phyloP scores from a whole-genome alignment of 2,113 vertebrate genomes.

The Microtus richardsoni region DNA sequence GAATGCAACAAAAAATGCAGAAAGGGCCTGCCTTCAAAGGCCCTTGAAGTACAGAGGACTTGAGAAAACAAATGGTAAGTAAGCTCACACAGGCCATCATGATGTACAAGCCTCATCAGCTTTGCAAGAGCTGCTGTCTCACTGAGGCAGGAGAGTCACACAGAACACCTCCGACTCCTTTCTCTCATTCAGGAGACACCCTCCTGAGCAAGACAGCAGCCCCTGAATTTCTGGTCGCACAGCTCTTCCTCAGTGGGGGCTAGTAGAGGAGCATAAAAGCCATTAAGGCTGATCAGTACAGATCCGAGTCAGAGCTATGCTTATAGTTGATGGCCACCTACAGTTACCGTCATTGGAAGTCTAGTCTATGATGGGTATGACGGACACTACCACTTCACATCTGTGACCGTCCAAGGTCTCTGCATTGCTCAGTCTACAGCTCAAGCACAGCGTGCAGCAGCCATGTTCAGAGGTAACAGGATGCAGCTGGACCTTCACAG shows the following conservation, averaged over 20 bases:
- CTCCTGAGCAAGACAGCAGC: not conserved
- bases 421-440: not conserved
- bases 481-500: accelerated
- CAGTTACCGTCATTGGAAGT: not conserved
- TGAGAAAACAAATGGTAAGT: not conserved
- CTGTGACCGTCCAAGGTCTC: not conserved
- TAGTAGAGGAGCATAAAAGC: not conserved
- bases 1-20: not conserved
- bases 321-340: accelerated
- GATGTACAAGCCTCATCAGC: not conserved
- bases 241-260: not conserved
- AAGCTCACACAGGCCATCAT: accelerated
- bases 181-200: too few relatives aligned
- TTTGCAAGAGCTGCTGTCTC: not conserved
- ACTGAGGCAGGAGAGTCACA: not conserved
- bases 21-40: accelerated
- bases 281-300: not conserved
- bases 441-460: accelerated
- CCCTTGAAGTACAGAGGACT: accelerated
- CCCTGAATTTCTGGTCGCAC: not conserved
- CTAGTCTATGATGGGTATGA: accelerated
- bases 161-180: too few relatives aligned
- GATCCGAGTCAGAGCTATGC: not conserved
- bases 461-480: not conserved
- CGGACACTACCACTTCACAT: accelerated